Percentiles rank a stretch among this genome's conserved stretches.
These are phyloP conservation scores for Lonchura striata DNA, from an alignment of 2,113 vertebrate species.

Conservation along the genomic window DNA sequence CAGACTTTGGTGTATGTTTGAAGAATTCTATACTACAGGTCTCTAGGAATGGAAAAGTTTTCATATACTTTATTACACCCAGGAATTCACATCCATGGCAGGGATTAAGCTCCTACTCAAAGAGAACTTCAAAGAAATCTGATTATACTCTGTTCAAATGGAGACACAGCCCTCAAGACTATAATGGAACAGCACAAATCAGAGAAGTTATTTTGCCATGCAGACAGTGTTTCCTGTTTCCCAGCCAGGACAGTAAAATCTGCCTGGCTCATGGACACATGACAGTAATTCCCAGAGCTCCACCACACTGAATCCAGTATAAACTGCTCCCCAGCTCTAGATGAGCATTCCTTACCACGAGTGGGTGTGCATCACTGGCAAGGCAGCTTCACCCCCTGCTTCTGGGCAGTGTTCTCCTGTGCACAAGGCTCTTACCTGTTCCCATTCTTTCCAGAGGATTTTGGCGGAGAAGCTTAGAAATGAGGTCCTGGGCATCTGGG, in stretches of 20 bases:
- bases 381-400: neutral
- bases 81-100: neutral
- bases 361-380: neutral
- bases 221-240: neutral
- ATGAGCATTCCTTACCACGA: neutral
- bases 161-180: neutral
- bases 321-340: neutral
- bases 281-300: neutral
- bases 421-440: conserved; percentile 79
- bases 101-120: neutral
- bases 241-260: neutral
- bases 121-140: neutral
- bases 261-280: neutral
- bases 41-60: neutral
- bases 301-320: neutral
- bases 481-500: conserved; percentile 91
- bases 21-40: neutral
- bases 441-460: conserved; percentile 94
- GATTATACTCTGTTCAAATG: neutral
- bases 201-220: neutral
- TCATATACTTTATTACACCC: neutral
- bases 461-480: conserved; percentile 88
- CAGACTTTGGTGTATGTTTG: neutral
- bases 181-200: neutral
- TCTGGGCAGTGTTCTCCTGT: neutral